These are phyloP conservation scores for Macrosiphum euphorbiae DNA, from an alignment of 2,888 invertebrate genomes.

Conservation along the genomic window DNA sequence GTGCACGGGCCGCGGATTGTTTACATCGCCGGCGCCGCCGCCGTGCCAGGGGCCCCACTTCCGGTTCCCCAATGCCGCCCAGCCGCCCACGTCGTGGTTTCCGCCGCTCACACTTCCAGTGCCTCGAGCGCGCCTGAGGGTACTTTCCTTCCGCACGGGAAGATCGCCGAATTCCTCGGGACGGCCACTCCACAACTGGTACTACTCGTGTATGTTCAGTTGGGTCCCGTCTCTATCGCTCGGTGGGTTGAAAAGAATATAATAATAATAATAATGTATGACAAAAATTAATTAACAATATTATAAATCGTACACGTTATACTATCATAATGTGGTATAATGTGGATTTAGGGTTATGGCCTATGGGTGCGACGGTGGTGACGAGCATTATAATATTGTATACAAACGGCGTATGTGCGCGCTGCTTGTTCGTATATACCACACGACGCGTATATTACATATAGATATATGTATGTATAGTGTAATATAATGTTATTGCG, in stretches of 20 bases:
- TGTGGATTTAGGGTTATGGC: not conserved
- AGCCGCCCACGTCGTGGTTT: not conserved
- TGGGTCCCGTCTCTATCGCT: not conserved
- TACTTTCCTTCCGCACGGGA: not conserved
- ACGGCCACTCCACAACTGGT: not conserved
- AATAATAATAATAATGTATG: not conserved
- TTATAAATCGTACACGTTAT: not conserved
- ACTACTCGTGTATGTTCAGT: not conserved
- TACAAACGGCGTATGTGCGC: slow-evolving; percentile 5
- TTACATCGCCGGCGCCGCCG: slow-evolving; percentile 50
- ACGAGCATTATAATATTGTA: not conserved
- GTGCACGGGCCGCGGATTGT: slow-evolving; percentile 62
- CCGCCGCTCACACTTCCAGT: slow-evolving; percentile 27
- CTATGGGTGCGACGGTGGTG: not conserved
- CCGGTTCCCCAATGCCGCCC: slow-evolving; percentile 53
- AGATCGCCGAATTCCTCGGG: too few species aligned
- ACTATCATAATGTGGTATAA: not conserved
- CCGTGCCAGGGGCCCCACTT: slow-evolving; percentile 57
- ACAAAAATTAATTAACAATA: not conserved
- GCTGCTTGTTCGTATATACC: not conserved
- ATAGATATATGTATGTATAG: not conserved
- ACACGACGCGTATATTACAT: not conserved
- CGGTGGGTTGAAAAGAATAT: not conserved
- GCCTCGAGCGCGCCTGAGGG: not conserved
- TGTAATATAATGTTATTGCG: slow-evolving; percentile 41